Conservation (phyloP, 2,888 invertebrate genomes). For the Nomada lathburiana region DNA sequence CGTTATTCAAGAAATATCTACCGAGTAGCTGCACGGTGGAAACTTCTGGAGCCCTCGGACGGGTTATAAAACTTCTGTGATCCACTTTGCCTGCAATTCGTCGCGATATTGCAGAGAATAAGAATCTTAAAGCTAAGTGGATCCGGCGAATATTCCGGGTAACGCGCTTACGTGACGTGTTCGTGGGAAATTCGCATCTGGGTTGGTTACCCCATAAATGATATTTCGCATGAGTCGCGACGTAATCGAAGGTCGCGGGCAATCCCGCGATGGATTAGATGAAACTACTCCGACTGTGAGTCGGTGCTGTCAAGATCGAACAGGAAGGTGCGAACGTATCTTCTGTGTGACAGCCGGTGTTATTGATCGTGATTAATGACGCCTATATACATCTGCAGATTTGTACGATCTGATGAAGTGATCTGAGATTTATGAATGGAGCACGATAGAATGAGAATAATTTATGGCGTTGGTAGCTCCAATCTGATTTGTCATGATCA, state of each 20-base stretch:
- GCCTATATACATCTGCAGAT: too few relatives aligned
- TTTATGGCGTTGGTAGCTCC: too few relatives aligned
- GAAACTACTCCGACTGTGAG: not conserved
- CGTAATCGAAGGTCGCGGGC: constrained; percentile 14
- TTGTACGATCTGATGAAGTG: too few relatives aligned
- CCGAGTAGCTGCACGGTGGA: not conserved
- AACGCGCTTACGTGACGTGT: constrained; percentile 43
- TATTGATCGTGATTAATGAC: too few relatives aligned
- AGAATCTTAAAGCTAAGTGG: constrained; percentile 53
- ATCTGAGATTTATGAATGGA: not conserved
- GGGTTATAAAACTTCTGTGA: constrained; percentile 51
- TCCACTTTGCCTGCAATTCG: constrained; percentile 48
- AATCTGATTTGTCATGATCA: not conserved
- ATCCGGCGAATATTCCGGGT: constrained; percentile 48
- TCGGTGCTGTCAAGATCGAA: not conserved
- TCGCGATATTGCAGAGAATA: constrained; percentile 39
- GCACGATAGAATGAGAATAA: not conserved
- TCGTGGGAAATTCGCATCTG: constrained; percentile 21
- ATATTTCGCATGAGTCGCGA: constrained; percentile 17
- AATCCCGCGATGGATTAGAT: not conserved
- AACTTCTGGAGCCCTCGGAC: constrained; percentile 32
- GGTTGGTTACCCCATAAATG: constrained; percentile 23
- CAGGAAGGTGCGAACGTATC: too few relatives aligned
- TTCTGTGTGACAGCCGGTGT: too few relatives aligned
- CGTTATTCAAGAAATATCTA: not conserved